Evolutionary conservation across 2,888 invertebrate species (phyloP).

Genomic region (Tenthredo scrophulariae): DNA sequence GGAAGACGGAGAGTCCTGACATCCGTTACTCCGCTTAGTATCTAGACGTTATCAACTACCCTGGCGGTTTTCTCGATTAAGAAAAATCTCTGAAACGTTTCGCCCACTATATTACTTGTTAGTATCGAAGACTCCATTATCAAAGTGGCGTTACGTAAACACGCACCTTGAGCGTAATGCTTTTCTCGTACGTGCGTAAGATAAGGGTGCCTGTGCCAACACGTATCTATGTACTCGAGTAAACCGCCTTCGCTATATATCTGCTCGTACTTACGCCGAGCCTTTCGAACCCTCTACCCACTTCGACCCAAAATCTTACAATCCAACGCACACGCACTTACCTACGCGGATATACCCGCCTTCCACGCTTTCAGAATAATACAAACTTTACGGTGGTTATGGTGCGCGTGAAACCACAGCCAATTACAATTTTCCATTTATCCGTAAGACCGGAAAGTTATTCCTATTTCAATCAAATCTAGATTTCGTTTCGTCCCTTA

Average conservation of each 20-base stretch:
- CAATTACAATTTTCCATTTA: not conserved
- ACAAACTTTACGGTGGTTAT: conserved; percentile 1
- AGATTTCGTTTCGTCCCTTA: not conserved
- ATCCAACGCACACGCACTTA: conserved; percentile 16
- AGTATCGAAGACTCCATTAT: conserved; percentile 29
- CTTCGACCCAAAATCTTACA: conserved; percentile 30
- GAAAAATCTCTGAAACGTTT: not conserved
- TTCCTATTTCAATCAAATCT: not conserved
- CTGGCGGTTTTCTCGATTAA: not conserved
- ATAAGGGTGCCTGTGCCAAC: conserved; percentile 37
- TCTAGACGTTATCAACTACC: not conserved
- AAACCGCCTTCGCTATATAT: not conserved
- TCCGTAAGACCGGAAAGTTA: not conserved
- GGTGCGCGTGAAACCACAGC: not conserved
- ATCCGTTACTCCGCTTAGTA: not conserved
- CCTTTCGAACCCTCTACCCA: conserved; percentile 22
- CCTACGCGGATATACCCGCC: not conserved
- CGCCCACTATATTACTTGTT: not conserved
- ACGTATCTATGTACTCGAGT: conserved; percentile 25
- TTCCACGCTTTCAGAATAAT: not conserved
- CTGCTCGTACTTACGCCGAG: not conserved
- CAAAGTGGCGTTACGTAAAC: conserved; percentile 37
- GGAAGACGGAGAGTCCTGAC: not conserved
- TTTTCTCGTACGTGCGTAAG: conserved; percentile 37
- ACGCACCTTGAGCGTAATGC: conserved; percentile 28